These are phyloP conservation scores for Mormyrops attenuatus DNA, from an alignment of 2,797 vertebrate genomes.

Conservation along the genomic window DNA sequence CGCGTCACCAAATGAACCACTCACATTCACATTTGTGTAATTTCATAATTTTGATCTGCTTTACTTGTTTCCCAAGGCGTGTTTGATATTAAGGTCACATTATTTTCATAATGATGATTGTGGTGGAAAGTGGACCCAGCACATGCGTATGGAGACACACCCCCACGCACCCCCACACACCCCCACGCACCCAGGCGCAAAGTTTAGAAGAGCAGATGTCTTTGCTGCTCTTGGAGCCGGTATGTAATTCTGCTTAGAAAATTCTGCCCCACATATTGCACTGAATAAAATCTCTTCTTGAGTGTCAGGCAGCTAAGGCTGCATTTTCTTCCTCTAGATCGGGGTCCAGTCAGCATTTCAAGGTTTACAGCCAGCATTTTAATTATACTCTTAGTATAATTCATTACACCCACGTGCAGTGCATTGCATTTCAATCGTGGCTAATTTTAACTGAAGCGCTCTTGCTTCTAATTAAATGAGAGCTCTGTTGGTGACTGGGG, in stretches of 20 bases:
- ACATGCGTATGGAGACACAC: background rate
- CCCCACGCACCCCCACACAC: background rate
- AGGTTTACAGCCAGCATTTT: conserved; percentile 5
- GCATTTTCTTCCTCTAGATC: background rate
- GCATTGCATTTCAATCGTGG: background rate
- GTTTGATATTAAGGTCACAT: background rate
- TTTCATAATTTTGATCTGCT: background rate
- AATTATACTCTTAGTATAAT: conserved; percentile 11
- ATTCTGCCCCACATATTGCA: background rate
- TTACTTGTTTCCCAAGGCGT: background rate
- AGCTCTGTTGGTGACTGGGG: background rate
- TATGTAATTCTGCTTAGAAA: background rate
- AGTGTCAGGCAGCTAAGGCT: background rate
- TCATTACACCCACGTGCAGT: background rate
- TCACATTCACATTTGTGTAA: background rate
- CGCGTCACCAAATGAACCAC: background rate
- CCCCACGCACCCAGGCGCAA: background rate
- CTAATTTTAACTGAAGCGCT: conserved; percentile 18
- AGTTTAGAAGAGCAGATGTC: background rate
- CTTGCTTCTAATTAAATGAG: conserved; percentile 15
- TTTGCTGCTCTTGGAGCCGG: background rate
- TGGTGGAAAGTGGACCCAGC: background rate
- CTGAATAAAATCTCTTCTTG: background rate
- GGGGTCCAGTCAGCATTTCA: background rate
- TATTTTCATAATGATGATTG: background rate